These are phyloP conservation scores for Catharus fuscescens DNA, from an alignment of 2,113 vertebrate genomes.

Conservation along the genomic window DNA sequence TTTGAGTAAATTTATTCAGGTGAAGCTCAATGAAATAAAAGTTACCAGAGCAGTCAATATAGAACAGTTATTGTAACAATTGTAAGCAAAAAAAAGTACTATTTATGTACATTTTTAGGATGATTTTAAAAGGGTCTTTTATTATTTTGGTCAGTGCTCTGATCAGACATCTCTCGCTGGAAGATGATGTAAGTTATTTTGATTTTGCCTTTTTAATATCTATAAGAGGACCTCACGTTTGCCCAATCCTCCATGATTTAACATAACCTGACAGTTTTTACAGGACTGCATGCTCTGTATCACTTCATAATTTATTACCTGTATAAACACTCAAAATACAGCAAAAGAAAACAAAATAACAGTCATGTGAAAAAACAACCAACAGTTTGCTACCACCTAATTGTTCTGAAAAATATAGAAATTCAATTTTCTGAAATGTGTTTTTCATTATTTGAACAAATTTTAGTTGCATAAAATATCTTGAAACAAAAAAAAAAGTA, in stretches of 20 bases:
- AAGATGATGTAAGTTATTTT: constrained; percentile 28
- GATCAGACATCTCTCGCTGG: not conserved
- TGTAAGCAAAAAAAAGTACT: not conserved
- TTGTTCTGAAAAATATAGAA: not conserved
- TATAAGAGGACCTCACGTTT: not conserved
- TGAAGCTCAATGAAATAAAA: not conserved
- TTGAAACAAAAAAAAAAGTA: not conserved
- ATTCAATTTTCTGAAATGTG: not conserved
- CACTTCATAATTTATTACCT: constrained; percentile 48
- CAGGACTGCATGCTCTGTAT: constrained; percentile 2
- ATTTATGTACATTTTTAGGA: not conserved
- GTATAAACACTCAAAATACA: not conserved
- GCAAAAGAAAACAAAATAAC: constrained; percentile 46
- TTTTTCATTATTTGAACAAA: not conserved
- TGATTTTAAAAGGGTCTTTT: not conserved
- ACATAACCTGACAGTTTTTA: constrained; percentile 30
- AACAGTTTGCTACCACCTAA: not conserved
- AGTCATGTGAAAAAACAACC: not conserved
- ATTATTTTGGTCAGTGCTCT: not conserved
- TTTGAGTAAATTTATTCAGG: not conserved
- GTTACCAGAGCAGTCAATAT: not conserved
- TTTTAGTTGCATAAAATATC: not conserved
- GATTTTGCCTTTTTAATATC: constrained; percentile 33
- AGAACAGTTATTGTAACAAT: not conserved
- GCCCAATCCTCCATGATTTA: constrained; percentile 23